Evolutionary conservation across 1,140 invertebrate species (phyloP).

Genomic region (Stegodyphus mimosarum): DNA sequence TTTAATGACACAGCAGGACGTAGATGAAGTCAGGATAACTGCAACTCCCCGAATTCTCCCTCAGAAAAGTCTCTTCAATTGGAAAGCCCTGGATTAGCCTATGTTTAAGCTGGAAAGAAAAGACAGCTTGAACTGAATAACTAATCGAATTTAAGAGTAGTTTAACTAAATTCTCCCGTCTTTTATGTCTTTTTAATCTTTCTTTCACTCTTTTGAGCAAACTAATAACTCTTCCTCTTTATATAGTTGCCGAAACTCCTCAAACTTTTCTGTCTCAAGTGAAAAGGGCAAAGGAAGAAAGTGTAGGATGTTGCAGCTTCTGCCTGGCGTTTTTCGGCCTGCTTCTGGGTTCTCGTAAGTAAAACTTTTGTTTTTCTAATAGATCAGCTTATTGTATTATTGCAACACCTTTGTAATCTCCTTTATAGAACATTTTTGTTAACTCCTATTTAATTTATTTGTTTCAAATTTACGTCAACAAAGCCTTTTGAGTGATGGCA

Average conservation of each 20-base stretch:
- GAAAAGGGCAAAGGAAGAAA: slow-evolving; percentile 39
- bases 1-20: no score
- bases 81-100: background rate
- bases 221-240: background rate
- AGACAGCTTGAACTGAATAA: background rate
- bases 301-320: slow-evolving; percentile 38
- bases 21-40: no score
- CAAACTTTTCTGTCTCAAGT: slow-evolving; percentile 39
- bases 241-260: slow-evolving; percentile 11
- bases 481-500: no score
- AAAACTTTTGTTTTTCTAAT: background rate
- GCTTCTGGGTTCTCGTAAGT: slow-evolving; percentile 49
- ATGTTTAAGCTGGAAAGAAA: background rate
- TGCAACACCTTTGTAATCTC: no score
- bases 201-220: background rate
- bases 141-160: background rate
- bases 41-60: background rate
- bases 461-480: no score
- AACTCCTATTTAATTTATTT: no score
- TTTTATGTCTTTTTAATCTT: background rate
- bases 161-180: background rate
- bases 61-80: background rate
- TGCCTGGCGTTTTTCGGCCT: slow-evolving; percentile 52
- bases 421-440: no score
- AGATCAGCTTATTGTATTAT: background rate